A percentile compares a stretch with the other conserved stretches of the same genome.
Evolutionary conservation across 2,888 invertebrate species (phyloP).

Genomic region (Sthenelais limicola): DNA sequence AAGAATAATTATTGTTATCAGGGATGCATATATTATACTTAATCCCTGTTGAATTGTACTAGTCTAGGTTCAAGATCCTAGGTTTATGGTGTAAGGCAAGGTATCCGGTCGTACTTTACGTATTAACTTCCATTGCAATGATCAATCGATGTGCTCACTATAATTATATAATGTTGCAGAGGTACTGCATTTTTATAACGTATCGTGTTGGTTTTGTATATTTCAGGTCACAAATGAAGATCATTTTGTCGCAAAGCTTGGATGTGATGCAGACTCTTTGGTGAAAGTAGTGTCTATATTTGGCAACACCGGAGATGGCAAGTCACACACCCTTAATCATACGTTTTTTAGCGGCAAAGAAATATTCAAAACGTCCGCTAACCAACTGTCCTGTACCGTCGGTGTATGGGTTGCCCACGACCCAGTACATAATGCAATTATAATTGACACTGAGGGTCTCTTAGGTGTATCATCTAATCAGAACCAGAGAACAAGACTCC

Average conservation of each 20-base stretch:
- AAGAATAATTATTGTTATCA: too few relatives aligned
- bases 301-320: constrained; percentile 88
- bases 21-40: too few relatives aligned
- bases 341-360: constrained; percentile 79
- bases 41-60: too few relatives aligned
- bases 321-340: constrained; percentile 85
- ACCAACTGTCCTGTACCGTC: constrained; percentile 81
- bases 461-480: constrained; percentile 77
- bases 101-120: too few relatives aligned
- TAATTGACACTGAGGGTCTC: constrained; percentile 87
- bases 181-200: neutral
- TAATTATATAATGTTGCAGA: neutral
- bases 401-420: constrained; percentile 87
- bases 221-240: constrained; percentile 65
- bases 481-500: constrained; percentile 79
- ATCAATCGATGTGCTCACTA: neutral
- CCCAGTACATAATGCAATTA: constrained; percentile 78
- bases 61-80: too few relatives aligned
- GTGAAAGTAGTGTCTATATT: constrained; percentile 86
- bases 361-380: constrained; percentile 79
- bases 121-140: too few relatives aligned
- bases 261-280: constrained; percentile 61
- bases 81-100: too few relatives aligned
- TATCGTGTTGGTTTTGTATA: neutral
- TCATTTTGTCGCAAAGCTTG: constrained; percentile 68